Evolutionary conservation across 2,888 invertebrate genomes (phyloP).

Genomic region (Mechanitis messenoides): DNA sequence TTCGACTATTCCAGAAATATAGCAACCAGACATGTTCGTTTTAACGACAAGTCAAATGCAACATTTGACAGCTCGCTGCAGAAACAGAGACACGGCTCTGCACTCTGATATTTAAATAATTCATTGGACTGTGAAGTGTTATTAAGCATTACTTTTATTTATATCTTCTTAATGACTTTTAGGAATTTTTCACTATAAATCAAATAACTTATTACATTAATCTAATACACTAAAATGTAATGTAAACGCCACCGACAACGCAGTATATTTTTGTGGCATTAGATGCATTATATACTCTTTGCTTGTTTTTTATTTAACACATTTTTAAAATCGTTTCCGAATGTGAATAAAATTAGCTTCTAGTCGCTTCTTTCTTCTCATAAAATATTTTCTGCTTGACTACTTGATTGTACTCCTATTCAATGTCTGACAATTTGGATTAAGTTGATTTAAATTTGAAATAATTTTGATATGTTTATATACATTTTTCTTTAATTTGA

Average conservation of each 20-base stretch:
- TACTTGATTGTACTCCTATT: slow-evolving; percentile 46
- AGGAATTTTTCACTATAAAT: slow-evolving; percentile 13
- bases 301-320: slow-evolving; percentile 43
- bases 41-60: slow-evolving; percentile 65
- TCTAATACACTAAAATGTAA: slow-evolving; percentile 17
- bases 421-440: slow-evolving; percentile 37
- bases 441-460: slow-evolving; percentile 12
- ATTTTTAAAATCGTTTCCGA: too few species aligned
- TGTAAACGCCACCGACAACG: too few species aligned
- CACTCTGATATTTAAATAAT: slow-evolving; percentile 71
- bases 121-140: slow-evolving; percentile 43
- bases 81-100: slow-evolving; percentile 59
- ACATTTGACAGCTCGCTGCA: slow-evolving; percentile 59
- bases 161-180: too few species aligned
- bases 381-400: slow-evolving; percentile 62
- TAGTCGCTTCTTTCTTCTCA: slow-evolving; percentile 38
- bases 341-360: too few species aligned
- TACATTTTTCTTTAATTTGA: background rate
- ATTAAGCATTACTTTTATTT: too few species aligned
- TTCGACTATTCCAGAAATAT: slow-evolving; percentile 67
- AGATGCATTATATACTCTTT: slow-evolving; percentile 27
- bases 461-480: slow-evolving; percentile 17
- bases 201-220: too few species aligned
- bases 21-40: slow-evolving; percentile 65
- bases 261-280: too few species aligned